Evolutionary conservation across 2,888 invertebrate species (phyloP).

Genomic region (Agelastica alni): DNA sequence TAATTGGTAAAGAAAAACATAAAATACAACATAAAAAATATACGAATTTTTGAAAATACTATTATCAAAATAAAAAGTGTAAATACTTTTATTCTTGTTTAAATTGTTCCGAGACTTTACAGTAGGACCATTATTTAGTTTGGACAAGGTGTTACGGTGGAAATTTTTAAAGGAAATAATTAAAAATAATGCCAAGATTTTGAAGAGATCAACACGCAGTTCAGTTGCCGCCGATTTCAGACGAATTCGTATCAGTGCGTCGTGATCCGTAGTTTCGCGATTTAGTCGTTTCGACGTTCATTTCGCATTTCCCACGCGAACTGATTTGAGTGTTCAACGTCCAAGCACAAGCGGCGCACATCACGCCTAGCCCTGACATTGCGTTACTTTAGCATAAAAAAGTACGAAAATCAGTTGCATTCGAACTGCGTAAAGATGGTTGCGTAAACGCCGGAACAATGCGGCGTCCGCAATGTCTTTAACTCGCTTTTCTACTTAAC

Average conservation of each 20-base stretch:
- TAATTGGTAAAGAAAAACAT: no score
- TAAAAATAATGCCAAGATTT: conserved; percentile 28
- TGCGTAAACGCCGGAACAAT: conserved; percentile 25
- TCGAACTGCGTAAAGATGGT: conserved; percentile 34
- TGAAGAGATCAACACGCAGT: conserved; percentile 22
- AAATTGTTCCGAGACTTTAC: not conserved
- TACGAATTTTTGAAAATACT: no score
- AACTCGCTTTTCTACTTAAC: conserved; percentile 1
- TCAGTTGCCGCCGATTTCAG: conserved; percentile 22
- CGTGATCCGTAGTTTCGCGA: conserved; percentile 15
- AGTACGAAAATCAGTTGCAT: conserved; percentile 41
- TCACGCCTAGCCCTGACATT: conserved; percentile 45
- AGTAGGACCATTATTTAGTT: conserved; percentile 8
- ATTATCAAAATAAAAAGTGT: no score
- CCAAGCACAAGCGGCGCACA: conserved; percentile 32
- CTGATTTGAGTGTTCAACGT: conserved; percentile 19
- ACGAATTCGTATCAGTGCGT: conserved; percentile 16
- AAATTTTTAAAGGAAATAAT: conserved; percentile 23
- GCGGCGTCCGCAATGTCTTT: conserved; percentile 17
- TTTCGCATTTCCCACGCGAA: conserved; percentile 11
- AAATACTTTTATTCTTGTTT: no score
- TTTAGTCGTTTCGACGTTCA: not conserved
- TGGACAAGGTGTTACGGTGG: conserved; percentile 16
- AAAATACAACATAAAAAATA: no score
- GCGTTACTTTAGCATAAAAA: conserved; percentile 31